Evolutionary conservation across 2,113 vertebrate genomes (phyloP).

Genomic region (Callaeas wilsoni): DNA sequence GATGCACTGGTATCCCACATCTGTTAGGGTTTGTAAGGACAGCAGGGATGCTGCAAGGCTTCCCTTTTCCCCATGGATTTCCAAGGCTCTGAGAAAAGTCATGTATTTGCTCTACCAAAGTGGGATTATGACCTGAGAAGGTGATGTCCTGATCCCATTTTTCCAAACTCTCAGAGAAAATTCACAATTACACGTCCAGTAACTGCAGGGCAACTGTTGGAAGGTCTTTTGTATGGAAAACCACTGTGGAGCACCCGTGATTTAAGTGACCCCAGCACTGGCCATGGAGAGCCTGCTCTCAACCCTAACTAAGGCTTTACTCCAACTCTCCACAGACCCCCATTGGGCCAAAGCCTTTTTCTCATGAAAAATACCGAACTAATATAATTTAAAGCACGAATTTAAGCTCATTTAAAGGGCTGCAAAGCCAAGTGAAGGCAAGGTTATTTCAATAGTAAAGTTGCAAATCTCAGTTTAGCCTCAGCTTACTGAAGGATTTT

Average conservation of each 20-base stretch:
- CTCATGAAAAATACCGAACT: neutral
- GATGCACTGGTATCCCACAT: neutral
- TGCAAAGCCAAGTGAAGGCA: neutral
- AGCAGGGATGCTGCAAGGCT: neutral
- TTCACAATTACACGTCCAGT: neutral
- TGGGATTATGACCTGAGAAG: neutral
- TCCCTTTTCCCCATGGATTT: neutral
- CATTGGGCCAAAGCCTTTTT: neutral
- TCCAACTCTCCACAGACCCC: neutral
- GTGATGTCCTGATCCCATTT: neutral
- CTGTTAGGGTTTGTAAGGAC: neutral
- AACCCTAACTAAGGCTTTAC: neutral
- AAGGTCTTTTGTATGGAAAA: neutral
- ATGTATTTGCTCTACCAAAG: rapidly evolving
- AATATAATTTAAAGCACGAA: neutral
- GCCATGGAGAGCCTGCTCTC: neutral
- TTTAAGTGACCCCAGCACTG: neutral
- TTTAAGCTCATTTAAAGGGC: constrained; percentile 4
- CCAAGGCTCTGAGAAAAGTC: neutral
- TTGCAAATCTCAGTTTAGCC: constrained; percentile 4
- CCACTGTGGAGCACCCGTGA: neutral
- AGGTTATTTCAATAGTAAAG: neutral
- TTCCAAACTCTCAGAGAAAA: neutral
- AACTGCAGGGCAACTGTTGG: neutral
- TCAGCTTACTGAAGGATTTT: neutral